Evolutionary conservation across 2,797 vertebrate genomes (phyloP).

Genomic region (Fratercula arctica): DNA sequence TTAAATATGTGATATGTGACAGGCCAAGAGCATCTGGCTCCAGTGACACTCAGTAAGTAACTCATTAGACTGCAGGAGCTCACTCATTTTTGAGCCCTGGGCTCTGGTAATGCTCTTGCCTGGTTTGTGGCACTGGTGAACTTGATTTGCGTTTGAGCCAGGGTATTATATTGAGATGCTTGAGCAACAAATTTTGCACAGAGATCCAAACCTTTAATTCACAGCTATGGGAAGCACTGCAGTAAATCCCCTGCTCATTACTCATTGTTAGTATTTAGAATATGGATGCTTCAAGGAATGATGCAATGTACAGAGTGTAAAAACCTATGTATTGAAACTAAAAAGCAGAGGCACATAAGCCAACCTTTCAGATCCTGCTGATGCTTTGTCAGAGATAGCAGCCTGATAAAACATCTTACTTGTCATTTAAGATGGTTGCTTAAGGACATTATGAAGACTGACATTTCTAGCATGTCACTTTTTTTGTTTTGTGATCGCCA

Average conservation of each 20-base stretch:
- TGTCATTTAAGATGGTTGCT: neutral
- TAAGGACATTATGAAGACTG: neutral
- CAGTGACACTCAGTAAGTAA: constrained; percentile 7
- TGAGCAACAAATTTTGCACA: neutral
- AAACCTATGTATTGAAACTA: neutral
- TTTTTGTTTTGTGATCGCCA: neutral
- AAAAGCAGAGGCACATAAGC: neutral
- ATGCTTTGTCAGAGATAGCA: neutral
- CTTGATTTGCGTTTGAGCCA: neutral
- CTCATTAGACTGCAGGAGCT: constrained; percentile 34
- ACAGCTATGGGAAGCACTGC: neutral
- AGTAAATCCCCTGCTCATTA: neutral
- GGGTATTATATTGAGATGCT: neutral
- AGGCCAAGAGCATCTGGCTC: constrained; percentile 38
- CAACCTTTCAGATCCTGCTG: neutral
- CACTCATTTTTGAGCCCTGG: constrained; percentile 1
- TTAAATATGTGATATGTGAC: constrained; percentile 11
- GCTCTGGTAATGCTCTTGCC: neutral
- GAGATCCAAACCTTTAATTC: constrained; percentile 7
- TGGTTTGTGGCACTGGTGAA: neutral
- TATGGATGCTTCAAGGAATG: neutral
- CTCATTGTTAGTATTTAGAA: neutral
- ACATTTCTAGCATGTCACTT: neutral
- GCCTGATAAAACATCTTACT: neutral
- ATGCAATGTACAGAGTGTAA: neutral